Base-by-base conservation (phyloP, 1,140 invertebrate species). In the Anthonomus grandis region DNA sequence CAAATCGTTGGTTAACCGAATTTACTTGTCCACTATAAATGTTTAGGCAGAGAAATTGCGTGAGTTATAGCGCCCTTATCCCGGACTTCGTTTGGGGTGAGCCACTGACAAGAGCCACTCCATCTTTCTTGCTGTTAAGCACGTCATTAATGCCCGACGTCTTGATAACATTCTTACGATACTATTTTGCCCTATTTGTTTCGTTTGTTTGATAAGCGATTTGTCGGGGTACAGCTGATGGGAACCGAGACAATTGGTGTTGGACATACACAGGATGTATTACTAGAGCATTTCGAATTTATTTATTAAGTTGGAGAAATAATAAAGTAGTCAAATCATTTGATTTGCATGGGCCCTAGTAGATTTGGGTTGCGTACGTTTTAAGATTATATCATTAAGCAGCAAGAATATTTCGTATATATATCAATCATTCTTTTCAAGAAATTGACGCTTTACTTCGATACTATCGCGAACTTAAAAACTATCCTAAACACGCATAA, bases 61-160 rank as follows among this genome's bases (percentile, higher is more conserved):
- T 71, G 69, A 71, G 56, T 70, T 70, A 71, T 71, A 57, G 64
- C 72, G 70, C 53, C 69, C 72, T 66, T 63, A 70, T 68, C 70
- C 72, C 71, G 70, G 72, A 75, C 76, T 79, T 77, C 76, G 78
- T 79, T 80, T 78, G 77, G 77, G 78, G 74, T 75, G 76, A 76
- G 76, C 77, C 69, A 65, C 66, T 66, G 63, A 76, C 76, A 75
- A 67, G 70, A 69, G 72, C 73, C 76, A 76, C 77, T 80, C 77
- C 76, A 78, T 80, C 78, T 80, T 80, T 73, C 74, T 59, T 60
- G 58, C 42, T 48, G 44, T 56, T 61, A 57, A 65, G 59, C 56
- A 65, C 64, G 58, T 65, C 63, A 63, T 70, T 70, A 68, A 66
- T 64, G 60, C 51, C 62, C 24, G 64, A 65, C 68, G 64, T 67